phyloP scores from a whole-genome alignment of 2,113 vertebrate genomes.

The Dasypus novemcinctus region DNA sequence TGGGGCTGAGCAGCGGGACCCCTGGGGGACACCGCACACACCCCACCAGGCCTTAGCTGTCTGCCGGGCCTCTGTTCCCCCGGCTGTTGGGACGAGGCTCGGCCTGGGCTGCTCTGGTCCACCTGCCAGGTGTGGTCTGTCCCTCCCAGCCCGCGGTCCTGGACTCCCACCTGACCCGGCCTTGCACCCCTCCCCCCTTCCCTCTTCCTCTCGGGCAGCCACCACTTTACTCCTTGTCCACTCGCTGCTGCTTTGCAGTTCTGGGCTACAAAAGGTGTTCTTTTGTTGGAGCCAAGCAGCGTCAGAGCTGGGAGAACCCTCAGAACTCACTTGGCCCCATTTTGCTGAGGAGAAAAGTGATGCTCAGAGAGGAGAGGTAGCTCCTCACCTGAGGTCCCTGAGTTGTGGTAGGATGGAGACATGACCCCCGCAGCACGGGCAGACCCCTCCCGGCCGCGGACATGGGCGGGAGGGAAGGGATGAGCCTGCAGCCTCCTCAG shows the following conservation, averaged over 20 bases:
- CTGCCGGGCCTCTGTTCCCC: neutral
- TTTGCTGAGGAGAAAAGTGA: neutral
- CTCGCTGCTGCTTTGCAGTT: neutral
- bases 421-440: neutral
- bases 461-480: neutral
- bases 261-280: rapidly evolving
- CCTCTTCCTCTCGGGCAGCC: neutral
- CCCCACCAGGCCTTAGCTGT: neutral
- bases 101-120: neutral
- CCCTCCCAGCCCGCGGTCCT: neutral
- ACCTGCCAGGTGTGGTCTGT: too few relatives aligned
- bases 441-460: neutral
- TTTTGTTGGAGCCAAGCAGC: neutral
- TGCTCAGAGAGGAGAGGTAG: neutral
- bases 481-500: neutral
- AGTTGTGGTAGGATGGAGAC: neutral
- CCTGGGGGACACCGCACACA: neutral
- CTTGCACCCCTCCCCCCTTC: neutral
- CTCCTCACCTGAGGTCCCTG: neutral
- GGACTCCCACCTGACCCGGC: too few relatives aligned
- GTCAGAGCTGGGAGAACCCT: neutral
- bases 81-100: neutral
- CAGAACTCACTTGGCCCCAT: neutral
- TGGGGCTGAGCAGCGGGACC: neutral
- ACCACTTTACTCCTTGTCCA: neutral